Evolutionary conservation across 2,113 vertebrate species (phyloP), one percentile per base, ranked within the genome.

Genomic region (Pseudopodoces humilis): DNA sequence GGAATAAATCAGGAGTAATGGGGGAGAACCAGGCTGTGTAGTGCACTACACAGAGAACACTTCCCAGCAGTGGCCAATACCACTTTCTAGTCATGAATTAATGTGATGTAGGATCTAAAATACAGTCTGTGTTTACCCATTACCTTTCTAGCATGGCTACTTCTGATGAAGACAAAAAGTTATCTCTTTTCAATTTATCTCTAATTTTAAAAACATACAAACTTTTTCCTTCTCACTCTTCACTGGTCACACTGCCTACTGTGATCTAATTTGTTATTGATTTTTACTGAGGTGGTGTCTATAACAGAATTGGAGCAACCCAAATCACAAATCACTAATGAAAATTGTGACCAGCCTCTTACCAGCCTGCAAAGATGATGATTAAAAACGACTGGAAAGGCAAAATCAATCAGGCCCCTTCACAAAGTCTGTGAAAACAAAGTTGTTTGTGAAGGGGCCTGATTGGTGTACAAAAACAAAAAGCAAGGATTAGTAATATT

Each of bases 261-360:
- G 39, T 72, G 92, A 50, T 95, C 90, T 96, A 88, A 95, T 94
- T 85, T 59, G 68, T 28, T 93, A 96, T 91, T 93, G 91, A 95
- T 95, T 96, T 95, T 85, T 74, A 23, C 93, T 75, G 79, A 77
- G 69, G 18, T 58, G 30, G 9, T 82, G 65, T 65, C 90, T 19
- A 2, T 72, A 81, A 67, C 37, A 19, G 71, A 86, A 85, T 70
- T 16, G 46, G 70, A 91, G 67, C 78, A 74, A 63, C 67, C 46
- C 81, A 85, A 76, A 80, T 53, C 91, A 87, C 68, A 76, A 86
- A 70, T 80, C 68, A 65, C 58, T 59, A 56, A 28, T 74, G 68
- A 67, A 88, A 91, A 87, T 22, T 83, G 76, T n/a, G 68, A 62
- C 46, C 39, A 80, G 84, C 74, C 24, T 88, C 52, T 68, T 75